Base-by-base conservation (phyloP, 2,113 vertebrate species). In the Speoplatyrhinus poulsoni region DNA sequence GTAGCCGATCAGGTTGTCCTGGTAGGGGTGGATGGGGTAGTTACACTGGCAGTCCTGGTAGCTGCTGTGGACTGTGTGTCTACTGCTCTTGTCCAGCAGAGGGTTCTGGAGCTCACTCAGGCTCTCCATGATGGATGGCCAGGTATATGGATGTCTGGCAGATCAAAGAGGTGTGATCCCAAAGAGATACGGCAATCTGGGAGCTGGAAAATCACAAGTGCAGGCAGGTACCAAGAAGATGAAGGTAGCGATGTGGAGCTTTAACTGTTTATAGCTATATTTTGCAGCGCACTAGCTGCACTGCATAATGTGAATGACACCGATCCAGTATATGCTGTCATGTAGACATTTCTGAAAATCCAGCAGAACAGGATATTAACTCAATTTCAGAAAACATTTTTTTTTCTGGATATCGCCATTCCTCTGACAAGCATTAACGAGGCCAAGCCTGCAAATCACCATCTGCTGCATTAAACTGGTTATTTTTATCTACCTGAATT, bases 21-120 rank as follows among this genome's bases (percentile, higher is more conserved):
- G 92, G 88, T 93, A 95, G 6, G 67, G 90, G 52, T 92, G 94
- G 63, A 78, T 81, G 0, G 91, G 65, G 16, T 94, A 93, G 81
- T 95, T 91, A 54, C 89, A 91, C 81, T 92, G 93, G 82, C 93
- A 96, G 61, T 91, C 87, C 67, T 91, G 89, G 76, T 92, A 95
- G 72, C 91, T 86, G 32, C 85, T 77, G 4, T 2, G 85, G 52
- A 94, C 93, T 32, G 59, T 58, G 8, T 93, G 93, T 33, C 89
- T 80, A 0, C 87, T 93, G 78, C 81, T 87, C 82, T 93, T 93
- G 67, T 95, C 91, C 70, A 97, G 73, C 75, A 96, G 89, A 0
- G 96, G 96, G 77, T 95, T 95, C 78, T 96, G 95, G 46, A 96
- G 94, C 83, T 97, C 95, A 1, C 85, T 93, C 57, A 96, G 86